phyloP scores from a whole-genome alignment of 2,888 invertebrate genomes.

The Julus scanicus region DNA sequence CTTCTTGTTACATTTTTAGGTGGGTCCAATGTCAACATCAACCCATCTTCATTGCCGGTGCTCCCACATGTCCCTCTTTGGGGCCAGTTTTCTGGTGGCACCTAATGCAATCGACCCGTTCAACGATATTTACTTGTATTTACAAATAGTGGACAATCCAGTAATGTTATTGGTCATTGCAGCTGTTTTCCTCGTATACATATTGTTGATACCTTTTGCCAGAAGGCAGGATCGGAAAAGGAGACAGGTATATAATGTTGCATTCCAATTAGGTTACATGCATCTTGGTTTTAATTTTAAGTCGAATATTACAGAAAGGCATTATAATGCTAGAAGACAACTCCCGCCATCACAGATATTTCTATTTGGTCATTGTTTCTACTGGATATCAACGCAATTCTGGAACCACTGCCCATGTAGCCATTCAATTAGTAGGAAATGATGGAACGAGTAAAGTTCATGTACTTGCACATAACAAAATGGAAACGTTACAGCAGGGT shows the following conservation, averaged over 20 bases:
- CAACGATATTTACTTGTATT: constrained; percentile 58
- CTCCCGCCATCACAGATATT: constrained; percentile 59
- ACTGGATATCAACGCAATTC: constrained; percentile 60
- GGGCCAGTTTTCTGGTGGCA: constrained; percentile 58
- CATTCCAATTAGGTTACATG: neutral
- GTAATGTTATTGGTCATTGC: constrained; percentile 58
- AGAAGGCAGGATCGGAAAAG: constrained; percentile 41
- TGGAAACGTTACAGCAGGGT: constrained; percentile 34
- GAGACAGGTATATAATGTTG: neutral
- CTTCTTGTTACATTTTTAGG: constrained; percentile 37
- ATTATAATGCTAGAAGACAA: constrained; percentile 60
- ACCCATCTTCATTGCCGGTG: constrained; percentile 54
- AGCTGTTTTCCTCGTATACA: constrained; percentile 58
- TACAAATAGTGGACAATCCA: constrained; percentile 59
- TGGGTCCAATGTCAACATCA: neutral
- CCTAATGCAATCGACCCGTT: constrained; percentile 59
- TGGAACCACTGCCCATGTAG: constrained; percentile 61
- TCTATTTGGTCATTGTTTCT: constrained; percentile 60
- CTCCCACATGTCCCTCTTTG: constrained; percentile 60
- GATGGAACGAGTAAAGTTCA: neutral
- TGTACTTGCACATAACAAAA: neutral
- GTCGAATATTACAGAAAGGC: neutral
- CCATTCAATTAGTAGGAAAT: constrained; percentile 64
- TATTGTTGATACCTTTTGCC: constrained; percentile 55
- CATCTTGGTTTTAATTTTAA: neutral